phyloP scores from a whole-genome alignment of 2,888 invertebrate genomes.

The Ligdia adustata region DNA sequence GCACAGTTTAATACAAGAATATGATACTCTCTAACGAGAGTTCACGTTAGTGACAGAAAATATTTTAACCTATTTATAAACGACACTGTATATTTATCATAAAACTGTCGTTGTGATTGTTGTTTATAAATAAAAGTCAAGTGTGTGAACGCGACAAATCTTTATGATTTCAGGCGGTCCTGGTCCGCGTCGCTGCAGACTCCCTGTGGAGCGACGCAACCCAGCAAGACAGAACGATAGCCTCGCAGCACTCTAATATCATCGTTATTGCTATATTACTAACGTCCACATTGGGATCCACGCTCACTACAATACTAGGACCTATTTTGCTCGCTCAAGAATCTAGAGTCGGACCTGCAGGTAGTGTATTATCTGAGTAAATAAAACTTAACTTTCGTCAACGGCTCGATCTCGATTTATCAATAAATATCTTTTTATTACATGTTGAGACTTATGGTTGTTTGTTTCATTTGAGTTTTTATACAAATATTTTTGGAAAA shows the following conservation, averaged over 20 bases:
- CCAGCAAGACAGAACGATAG: constrained; percentile 61
- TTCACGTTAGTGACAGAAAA: too few species aligned
- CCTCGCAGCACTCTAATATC: constrained; percentile 71
- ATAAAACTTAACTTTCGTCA: neutral
- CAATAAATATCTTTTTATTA: neutral
- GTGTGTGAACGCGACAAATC: constrained; percentile 10
- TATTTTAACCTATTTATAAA: too few species aligned
- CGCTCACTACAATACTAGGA: constrained; percentile 66
- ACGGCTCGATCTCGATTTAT: too few species aligned
- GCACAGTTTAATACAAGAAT: too few species aligned
- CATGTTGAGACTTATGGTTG: too few species aligned
- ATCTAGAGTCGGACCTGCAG: constrained; percentile 67
- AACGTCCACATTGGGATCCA: constrained; percentile 71
- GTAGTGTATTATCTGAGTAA: constrained; percentile 41
- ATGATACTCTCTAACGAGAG: too few species aligned
- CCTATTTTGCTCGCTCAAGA: constrained; percentile 70
- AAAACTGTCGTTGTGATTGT: too few species aligned
- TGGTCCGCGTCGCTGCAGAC: constrained; percentile 73
- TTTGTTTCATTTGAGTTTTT: too few species aligned
- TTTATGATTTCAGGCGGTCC: constrained; percentile 67
- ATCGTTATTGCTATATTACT: constrained; percentile 75
- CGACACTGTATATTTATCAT: too few species aligned
- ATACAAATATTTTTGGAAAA: too few species aligned
- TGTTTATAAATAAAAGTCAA: neutral
- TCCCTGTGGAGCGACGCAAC: constrained; percentile 66